Evolutionary conservation across 2,113 vertebrate species (phyloP), one percentile per base, ranked within the genome.

Genomic region (Odontophorus gujanensis): DNA sequence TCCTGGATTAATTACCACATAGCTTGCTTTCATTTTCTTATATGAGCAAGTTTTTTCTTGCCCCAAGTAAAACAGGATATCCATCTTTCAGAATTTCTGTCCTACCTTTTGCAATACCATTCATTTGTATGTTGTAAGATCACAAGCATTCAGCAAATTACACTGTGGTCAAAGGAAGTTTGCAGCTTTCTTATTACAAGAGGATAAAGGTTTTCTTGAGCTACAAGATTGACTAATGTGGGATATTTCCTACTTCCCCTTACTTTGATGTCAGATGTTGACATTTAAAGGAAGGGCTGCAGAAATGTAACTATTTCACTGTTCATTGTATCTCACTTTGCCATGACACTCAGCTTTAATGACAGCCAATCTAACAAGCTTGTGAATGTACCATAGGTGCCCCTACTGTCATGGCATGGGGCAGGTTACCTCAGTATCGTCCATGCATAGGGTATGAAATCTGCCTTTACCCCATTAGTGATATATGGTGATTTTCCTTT

Each of bases 91-190:
- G 91, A 88, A 93, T 76, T 72, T 91, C 77, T 96, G 76, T 42
- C 96, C 97, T 97, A 78, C 92, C 67, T 97, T 96, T 98, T 97
- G 96, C 96, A 98, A 97, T 85, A 85, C 57, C 89, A 65, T 87
- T 94, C 48, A 87, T 89, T 82, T 67, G 48, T 69, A 43, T 26
- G 78, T 96, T 91, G 91, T 47, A 75, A 95, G 84, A 89, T 85
- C 77, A 92, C 87, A 90, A 85, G 55, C 26, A 55, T 67, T 62
- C 16, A 72, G 45, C 59, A 94, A 88, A 66, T 78, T 71, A 21
- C 43, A 14, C 6, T 75, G 80, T 85, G 76, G 34, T 91, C 73
- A 73, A 83, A 91, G 76, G 84, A 95, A 87, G 34, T 59, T 42
- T 67, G 55, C 24, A 90, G 82, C 25, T 93, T 81, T 87, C 18